These are phyloP conservation scores for Labroides dimidiatus DNA, from an alignment of 2,797 vertebrate genomes.

Conservation along the genomic window DNA sequence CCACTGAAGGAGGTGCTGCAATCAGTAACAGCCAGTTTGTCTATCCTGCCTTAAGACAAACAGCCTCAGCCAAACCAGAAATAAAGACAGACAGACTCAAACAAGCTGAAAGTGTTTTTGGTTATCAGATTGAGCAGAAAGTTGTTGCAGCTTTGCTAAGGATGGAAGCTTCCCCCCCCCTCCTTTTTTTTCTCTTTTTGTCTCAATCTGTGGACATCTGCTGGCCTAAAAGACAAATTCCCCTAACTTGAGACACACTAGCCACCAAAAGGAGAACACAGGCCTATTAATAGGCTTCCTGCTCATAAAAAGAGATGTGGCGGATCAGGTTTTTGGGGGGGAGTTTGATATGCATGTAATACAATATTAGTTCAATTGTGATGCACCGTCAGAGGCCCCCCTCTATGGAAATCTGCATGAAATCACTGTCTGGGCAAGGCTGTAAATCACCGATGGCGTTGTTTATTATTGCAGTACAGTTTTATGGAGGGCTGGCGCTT, in stretches of 20 bases:
- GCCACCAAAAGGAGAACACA: slow-evolving; percentile 78
- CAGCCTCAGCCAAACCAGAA: slow-evolving; percentile 57
- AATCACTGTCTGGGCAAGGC: slow-evolving; percentile 86
- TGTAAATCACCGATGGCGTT: slow-evolving; percentile 82
- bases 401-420: slow-evolving; percentile 87
- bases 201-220: slow-evolving; percentile 74
- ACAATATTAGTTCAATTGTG: slow-evolving; percentile 86
- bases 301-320: slow-evolving; percentile 81
- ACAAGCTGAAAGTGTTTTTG: slow-evolving; percentile 37
- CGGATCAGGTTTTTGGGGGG: slow-evolving; percentile 82
- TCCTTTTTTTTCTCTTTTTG: slow-evolving; percentile 40
- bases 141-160: slow-evolving; percentile 24
- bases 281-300: slow-evolving; percentile 84
- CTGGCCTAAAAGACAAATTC: slow-evolving; percentile 71
- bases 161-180: slow-evolving; percentile 17
- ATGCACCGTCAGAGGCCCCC: slow-evolving; percentile 79
- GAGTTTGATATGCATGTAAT: slow-evolving; percentile 87
- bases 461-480: slow-evolving; percentile 82
- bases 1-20: slow-evolving; percentile 51
- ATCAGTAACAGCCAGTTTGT: slow-evolving; percentile 60
- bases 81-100: slow-evolving; percentile 48
- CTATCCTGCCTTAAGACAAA: slow-evolving; percentile 50
- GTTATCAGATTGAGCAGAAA: slow-evolving; percentile 47
- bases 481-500: slow-evolving; percentile 76
- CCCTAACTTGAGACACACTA: slow-evolving; percentile 80